Percentiles rank a stretch among this genome's conserved stretches.
Evolutionary conservation across 2,797 vertebrate genomes (phyloP).

Genomic region (Macroramphosus scolopax): DNA sequence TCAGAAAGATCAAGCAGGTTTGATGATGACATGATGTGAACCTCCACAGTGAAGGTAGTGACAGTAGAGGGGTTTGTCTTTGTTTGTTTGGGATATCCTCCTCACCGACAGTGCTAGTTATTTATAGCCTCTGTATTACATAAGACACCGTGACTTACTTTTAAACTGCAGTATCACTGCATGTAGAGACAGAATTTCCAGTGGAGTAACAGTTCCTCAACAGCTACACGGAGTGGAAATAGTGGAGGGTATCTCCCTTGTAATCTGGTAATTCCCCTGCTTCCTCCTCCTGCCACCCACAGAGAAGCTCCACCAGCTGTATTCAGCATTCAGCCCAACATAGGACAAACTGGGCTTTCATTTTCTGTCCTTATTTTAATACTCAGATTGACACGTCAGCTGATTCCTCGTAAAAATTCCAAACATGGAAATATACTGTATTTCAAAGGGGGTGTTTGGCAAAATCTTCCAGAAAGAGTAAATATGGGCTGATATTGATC

Average conservation of each 20-base stretch:
- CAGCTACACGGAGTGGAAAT: conserved; percentile 9
- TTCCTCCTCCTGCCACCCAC: conserved; percentile 3
- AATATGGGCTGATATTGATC: too few species aligned
- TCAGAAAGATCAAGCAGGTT: too few species aligned
- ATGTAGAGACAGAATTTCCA: conserved; percentile 39
- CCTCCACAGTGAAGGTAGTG: too few species aligned
- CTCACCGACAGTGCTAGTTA: neutral
- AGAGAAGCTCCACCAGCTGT: neutral
- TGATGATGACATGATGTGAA: too few species aligned
- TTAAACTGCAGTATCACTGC: too few species aligned
- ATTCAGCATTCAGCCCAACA: too few species aligned
- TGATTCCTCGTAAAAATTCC: too few species aligned
- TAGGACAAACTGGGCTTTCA: neutral
- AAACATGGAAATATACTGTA: too few species aligned
- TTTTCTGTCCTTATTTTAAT: neutral
- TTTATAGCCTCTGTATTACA: neutral
- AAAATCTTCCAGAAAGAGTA: too few species aligned
- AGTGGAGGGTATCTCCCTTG: conserved; percentile 40
- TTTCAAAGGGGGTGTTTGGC: too few species aligned
- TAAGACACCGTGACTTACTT: neutral
- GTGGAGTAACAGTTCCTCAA: conserved; percentile 22
- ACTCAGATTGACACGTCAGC: too few species aligned
- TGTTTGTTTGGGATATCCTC: too few species aligned
- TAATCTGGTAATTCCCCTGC: conserved; percentile 13
- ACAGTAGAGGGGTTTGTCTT: neutral